Percentiles rank a stretch among this genome's conserved stretches.
These are phyloP conservation scores for Clunio marinus DNA, from an alignment of 2,888 invertebrate species.

Conservation along the genomic window DNA sequence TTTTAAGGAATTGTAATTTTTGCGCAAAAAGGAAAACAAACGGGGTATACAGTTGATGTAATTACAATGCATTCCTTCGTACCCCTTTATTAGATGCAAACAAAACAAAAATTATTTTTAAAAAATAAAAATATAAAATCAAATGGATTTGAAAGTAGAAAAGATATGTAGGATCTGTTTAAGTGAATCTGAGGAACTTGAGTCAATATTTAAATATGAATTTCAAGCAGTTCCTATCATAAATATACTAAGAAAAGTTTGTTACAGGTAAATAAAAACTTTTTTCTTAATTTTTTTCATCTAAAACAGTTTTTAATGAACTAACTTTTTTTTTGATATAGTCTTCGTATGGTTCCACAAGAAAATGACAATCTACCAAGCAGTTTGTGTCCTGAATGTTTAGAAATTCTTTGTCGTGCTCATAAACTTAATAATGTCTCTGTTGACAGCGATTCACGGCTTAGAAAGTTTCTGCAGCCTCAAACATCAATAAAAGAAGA, in stretches of 20 bases:
- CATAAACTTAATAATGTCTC: neutral
- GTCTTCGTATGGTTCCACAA: neutral
- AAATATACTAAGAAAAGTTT: neutral
- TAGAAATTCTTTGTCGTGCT: neutral
- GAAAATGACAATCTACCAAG: constrained; percentile 4
- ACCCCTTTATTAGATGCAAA: too few relatives aligned
- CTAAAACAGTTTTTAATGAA: too few relatives aligned
- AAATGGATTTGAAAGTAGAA: neutral
- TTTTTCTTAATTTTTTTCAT: too few relatives aligned
- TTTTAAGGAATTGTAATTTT: too few relatives aligned
- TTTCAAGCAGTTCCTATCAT: neutral
- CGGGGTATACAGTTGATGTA: too few relatives aligned
- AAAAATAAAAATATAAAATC: too few relatives aligned
- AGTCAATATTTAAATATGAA: neutral
- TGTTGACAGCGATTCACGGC: neutral
- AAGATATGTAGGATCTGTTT: constrained; percentile 18
- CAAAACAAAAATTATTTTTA: too few relatives aligned
- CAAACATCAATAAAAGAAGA: neutral
- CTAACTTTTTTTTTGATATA: too few relatives aligned
- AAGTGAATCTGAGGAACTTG: neutral
- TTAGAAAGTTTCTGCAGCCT: neutral
- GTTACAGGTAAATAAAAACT: too few relatives aligned
- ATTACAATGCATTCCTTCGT: too few relatives aligned
- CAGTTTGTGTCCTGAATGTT: constrained; percentile 4
- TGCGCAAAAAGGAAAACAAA: too few relatives aligned